Conservation (phyloP, 1,140 invertebrate species). For the Gonioctena quinquepunctata region DNA sequence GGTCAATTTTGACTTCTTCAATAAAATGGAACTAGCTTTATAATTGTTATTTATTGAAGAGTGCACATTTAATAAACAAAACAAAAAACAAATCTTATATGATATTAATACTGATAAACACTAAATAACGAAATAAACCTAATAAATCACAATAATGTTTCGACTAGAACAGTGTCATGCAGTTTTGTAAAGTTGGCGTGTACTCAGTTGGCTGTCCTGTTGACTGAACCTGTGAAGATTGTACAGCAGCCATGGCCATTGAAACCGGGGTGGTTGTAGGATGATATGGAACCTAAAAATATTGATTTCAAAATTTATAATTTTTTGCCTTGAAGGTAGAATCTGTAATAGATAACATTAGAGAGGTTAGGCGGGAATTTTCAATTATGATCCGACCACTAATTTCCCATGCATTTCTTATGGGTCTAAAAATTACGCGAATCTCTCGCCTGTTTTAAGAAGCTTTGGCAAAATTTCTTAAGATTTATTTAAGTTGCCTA, state of each 20-base stretch:
- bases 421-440: no score
- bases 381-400: no score
- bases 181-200: conserved; percentile 55
- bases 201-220: conserved; percentile 53
- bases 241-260: conserved; percentile 55
- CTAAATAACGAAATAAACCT: neutral
- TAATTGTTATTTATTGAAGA: neutral
- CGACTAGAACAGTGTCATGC: conserved; percentile 53
- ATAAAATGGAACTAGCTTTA: no score
- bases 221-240: conserved; percentile 52
- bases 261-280: conserved; percentile 53
- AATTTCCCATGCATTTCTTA: no score
- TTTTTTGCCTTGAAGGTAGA: no score
- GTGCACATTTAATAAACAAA: neutral
- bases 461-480: no score
- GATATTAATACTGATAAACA: conserved; percentile 5
- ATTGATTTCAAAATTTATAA: neutral
- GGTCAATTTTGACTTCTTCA: no score
- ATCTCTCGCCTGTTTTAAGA: no score
- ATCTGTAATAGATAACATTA: no score
- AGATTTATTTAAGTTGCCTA: no score
- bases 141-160: conserved; percentile 6
- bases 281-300: conserved; percentile 52
- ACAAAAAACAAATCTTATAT: neutral
- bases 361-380: no score